phyloP scores from a whole-genome alignment of 2,797 vertebrate species.

The Takifugu ocellatus region DNA sequence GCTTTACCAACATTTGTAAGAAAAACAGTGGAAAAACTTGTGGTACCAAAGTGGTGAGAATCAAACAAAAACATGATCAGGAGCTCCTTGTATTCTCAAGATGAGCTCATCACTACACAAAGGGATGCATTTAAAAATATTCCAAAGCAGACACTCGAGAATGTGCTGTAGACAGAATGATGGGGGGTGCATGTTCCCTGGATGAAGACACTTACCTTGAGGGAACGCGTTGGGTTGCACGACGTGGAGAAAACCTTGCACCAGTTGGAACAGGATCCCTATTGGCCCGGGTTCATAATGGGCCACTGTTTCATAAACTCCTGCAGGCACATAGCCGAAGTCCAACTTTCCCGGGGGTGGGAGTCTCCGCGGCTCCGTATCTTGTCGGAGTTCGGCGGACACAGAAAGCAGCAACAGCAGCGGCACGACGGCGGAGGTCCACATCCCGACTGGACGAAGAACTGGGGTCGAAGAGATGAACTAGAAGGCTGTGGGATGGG shows the following conservation, averaged over 20 bases:
- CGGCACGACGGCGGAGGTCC: slow-evolving; percentile 64
- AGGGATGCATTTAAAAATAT: too few species aligned
- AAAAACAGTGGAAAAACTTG: too few species aligned
- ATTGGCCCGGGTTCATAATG: slow-evolving; percentile 81
- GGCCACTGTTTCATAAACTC: slow-evolving; percentile 84
- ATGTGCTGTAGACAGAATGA: neutral
- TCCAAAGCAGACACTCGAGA: neutral
- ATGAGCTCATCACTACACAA: neutral
- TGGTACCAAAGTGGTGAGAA: neutral
- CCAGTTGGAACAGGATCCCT: slow-evolving; percentile 85
- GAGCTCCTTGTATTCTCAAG: neutral
- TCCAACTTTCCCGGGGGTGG: slow-evolving; percentile 75
- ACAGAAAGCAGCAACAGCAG: slow-evolving; percentile 63
- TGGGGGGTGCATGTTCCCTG: neutral
- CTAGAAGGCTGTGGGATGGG: neutral
- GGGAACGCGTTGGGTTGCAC: slow-evolving; percentile 92
- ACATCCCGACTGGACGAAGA: slow-evolving; percentile 52
- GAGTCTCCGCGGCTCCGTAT: slow-evolving; percentile 56
- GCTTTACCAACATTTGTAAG: too few species aligned
- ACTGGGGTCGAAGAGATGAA: neutral
- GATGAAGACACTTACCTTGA: slow-evolving; percentile 76
- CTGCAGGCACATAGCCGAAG: slow-evolving; percentile 85
- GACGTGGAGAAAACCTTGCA: slow-evolving; percentile 81
- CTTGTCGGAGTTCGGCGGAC: slow-evolving; percentile 68
- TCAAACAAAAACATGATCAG: neutral